phyloP scores from a whole-genome alignment of 2,113 vertebrate genomes.

The Engraulis encrasicolus region DNA sequence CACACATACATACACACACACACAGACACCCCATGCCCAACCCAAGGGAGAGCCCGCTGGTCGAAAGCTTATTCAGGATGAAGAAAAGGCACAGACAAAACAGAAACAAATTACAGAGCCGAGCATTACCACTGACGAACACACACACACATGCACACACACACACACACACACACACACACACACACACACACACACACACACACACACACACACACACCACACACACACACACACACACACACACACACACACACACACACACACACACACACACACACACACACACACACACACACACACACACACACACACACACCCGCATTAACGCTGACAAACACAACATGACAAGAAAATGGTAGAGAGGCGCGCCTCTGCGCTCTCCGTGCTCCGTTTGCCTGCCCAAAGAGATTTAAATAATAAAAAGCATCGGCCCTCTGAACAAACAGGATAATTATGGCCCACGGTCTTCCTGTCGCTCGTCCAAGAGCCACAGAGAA shows the following conservation, averaged over 20 bases:
- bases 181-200: too few relatives aligned
- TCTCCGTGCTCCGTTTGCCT: conserved; percentile 63
- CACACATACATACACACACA: too few relatives aligned
- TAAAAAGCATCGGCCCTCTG: conserved; percentile 79
- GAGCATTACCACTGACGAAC: conserved; percentile 74
- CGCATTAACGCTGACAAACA: conserved; percentile 75
- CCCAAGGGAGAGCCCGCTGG: conserved; percentile 54
- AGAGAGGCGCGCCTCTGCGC: conserved; percentile 72
- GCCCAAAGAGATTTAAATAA: conserved; percentile 86
- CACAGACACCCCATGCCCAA: not conserved
- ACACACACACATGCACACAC: too few relatives aligned
- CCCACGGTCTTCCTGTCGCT: conserved; percentile 77
- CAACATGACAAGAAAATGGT: conserved; percentile 75
- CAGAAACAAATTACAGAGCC: conserved; percentile 69
- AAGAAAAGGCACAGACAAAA: conserved; percentile 69
- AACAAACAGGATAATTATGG: conserved; percentile 87
- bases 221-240: too few relatives aligned
- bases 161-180: too few relatives aligned
- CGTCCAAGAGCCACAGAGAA: conserved; percentile 73
- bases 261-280: too few relatives aligned
- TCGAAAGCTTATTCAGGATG: conserved; percentile 60
- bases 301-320: too few relatives aligned
- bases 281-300: too few relatives aligned
- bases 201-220: too few relatives aligned
- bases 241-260: too few relatives aligned